These are phyloP conservation scores for Rhyzopertha dominica DNA, from an alignment of 1,140 invertebrate genomes.

Conservation along the genomic window DNA sequence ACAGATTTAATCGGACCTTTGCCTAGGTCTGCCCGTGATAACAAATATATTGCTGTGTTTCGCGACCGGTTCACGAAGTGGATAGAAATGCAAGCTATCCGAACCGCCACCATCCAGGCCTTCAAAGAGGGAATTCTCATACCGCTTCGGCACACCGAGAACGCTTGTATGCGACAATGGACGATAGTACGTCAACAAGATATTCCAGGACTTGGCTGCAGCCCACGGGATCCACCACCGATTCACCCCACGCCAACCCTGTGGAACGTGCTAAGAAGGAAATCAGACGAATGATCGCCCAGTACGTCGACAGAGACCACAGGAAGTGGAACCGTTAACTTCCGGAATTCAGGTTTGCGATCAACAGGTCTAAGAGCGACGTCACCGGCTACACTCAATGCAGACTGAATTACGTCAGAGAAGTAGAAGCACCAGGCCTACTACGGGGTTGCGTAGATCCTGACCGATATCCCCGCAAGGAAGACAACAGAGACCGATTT, in stretches of 20 bases:
- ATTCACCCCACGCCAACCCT: constrained; percentile 38
- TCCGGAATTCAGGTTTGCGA: constrained; percentile 36
- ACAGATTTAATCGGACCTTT: constrained; percentile 40
- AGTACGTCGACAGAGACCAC: constrained; percentile 39
- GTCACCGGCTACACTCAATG: constrained; percentile 34
- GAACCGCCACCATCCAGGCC: constrained; percentile 22
- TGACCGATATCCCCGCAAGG: background rate
- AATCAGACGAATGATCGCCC: constrained; percentile 35
- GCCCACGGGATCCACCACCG: constrained; percentile 6
- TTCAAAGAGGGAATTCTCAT: constrained; percentile 30
- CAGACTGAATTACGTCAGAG: constrained; percentile 26
- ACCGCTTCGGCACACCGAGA: constrained; percentile 29
- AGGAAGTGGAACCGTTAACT: constrained; percentile 39
- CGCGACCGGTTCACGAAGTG: constrained; percentile 17
- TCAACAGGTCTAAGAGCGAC: constrained; percentile 32
- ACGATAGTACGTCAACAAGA: too few relatives aligned
- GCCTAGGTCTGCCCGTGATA: constrained; percentile 16
- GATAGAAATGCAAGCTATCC: constrained; percentile 22
- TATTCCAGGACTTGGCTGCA: constrained; percentile 18
- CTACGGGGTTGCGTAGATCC: background rate
- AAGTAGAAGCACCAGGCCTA: background rate
- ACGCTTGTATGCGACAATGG: constrained; percentile 43
- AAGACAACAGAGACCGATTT: background rate
- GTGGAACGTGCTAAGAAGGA: too few relatives aligned
- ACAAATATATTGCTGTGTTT: constrained; percentile 37